Base-by-base conservation (phyloP, 2,113 vertebrate genomes). In the Caretta caretta region DNA sequence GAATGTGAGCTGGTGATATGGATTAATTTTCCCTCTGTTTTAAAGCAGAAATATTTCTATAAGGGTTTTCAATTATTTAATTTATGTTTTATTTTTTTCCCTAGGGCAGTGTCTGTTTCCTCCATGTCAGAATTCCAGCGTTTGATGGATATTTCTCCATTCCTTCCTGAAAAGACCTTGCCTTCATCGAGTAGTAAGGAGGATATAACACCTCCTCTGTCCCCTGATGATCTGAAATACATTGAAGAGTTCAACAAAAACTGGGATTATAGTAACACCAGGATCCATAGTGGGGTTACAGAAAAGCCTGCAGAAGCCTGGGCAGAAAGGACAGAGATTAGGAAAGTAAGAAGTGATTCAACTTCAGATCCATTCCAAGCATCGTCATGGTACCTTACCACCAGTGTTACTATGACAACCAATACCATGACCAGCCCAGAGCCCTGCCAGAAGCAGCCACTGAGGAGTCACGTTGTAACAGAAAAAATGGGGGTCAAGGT, bases 91-190 rank as follows among this genome's bases (percentile, higher is more conserved):
- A 62, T 1, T 81, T 94, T 46, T 84, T 8, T 35, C 96, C 90
- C 94, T 48, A 99, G 99, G 98, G 99, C 99, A 0, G 99, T 99
- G 98, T 99, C 99, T 0, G 99, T 99, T 90, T 99, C 99, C 94
- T 99, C 99, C 96, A 99, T 99, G 99, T 99, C 99, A 1, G 99
- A 99, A 97, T 99, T 99, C 98, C 99, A 99, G 96, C 99, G 99
- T 80, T 93, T 99, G 94, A 99, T 99, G 99, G 99, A 99, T 92
- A 99, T 99, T 96, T 99, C 99, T 91, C 99, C 99, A 4, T 99
- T 99, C 97, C 99, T 99, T 90, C 99, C 99, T 2, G 99, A 99
- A 97, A 99, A 99, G 97, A 98, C 97, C 89, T 98, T 98, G 53
- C 98, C 98, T 5, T 97, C 97, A 4, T 98, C 98, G 85, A 97